These are phyloP conservation scores for Hippopotamus amphibius DNA, from an alignment of 2,113 vertebrate species.

Conservation along the genomic window DNA sequence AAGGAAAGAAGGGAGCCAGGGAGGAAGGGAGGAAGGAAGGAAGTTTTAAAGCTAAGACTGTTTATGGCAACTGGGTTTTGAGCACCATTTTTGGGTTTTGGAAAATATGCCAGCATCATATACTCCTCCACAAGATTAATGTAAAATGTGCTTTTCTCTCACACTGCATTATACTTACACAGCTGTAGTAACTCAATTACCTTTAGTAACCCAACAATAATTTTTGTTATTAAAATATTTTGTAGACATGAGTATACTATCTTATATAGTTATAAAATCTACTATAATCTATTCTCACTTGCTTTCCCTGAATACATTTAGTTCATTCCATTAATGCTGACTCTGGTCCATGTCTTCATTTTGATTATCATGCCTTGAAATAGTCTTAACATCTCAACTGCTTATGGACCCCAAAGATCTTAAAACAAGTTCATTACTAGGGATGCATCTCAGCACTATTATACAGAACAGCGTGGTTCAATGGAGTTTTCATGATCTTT, in stretches of 20 bases:
- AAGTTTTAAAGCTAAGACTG: not conserved
- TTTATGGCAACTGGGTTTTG: not conserved
- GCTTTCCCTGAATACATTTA: not conserved
- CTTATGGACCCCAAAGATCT: constrained; percentile 30
- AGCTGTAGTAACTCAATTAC: not conserved
- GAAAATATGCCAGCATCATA: not conserved
- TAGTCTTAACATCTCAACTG: constrained; percentile 18
- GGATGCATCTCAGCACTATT: not conserved
- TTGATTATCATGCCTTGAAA: constrained; percentile 49
- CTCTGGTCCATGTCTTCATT: not conserved
- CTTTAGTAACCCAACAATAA: not conserved
- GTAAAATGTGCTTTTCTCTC: not conserved
- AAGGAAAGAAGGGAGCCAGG: not conserved
- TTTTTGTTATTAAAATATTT: constrained; percentile 36
- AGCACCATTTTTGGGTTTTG: not conserved
- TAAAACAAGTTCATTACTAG: constrained; percentile 12
- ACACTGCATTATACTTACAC: not conserved
- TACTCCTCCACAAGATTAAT: not conserved
- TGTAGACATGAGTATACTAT: not conserved
- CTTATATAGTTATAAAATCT: not conserved
- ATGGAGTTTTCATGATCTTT: not conserved
- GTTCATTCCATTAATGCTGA: not conserved
- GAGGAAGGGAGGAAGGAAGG: not conserved
- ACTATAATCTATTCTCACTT: not conserved
- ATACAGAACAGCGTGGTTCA: not conserved